Percentiles rank a stretch among this genome's conserved stretches.
phyloP scores from a whole-genome alignment of 2,888 invertebrate genomes.

The Prosopocoilus inquinatus region DNA sequence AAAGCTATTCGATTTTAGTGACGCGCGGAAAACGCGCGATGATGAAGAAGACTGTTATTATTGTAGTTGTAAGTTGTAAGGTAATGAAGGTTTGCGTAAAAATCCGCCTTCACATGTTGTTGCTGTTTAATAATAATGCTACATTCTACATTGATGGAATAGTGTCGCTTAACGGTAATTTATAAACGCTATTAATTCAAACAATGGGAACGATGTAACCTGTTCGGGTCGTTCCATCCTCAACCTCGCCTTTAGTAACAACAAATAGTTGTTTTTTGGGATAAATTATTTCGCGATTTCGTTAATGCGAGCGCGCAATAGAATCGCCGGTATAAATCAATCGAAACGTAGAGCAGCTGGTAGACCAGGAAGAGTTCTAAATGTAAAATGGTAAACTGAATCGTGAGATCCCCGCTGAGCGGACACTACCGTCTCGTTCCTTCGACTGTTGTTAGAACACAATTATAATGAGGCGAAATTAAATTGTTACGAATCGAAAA shows the following conservation, averaged over 20 bases:
- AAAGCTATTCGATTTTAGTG: not conserved
- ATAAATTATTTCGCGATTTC: not conserved
- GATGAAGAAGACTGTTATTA: too few relatives aligned
- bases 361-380: slow-evolving; percentile 25
- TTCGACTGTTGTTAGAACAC: slow-evolving; percentile 17
- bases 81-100: too few relatives aligned
- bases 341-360: slow-evolving; percentile 14
- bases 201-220: too few relatives aligned
- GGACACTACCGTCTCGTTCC: slow-evolving; percentile 25
- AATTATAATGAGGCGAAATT: slow-evolving; percentile 16
- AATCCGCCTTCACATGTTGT: too few relatives aligned
- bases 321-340: slow-evolving; percentile 7
- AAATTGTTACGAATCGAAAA: slow-evolving; percentile 17
- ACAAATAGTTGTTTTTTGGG: too few relatives aligned
- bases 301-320: not conserved
- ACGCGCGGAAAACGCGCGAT: not conserved
- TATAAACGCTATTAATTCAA: too few relatives aligned
- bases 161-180: too few relatives aligned
- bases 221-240: too few relatives aligned
- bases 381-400: slow-evolving; percentile 21
- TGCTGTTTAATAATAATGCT: too few relatives aligned
- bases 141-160: too few relatives aligned
- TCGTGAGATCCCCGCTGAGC: slow-evolving; percentile 24
- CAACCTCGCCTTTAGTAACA: too few relatives aligned
- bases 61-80: too few relatives aligned